Conservation (phyloP, 1,140 invertebrate species). For the Leptinotarsa undecemlineata region DNA sequence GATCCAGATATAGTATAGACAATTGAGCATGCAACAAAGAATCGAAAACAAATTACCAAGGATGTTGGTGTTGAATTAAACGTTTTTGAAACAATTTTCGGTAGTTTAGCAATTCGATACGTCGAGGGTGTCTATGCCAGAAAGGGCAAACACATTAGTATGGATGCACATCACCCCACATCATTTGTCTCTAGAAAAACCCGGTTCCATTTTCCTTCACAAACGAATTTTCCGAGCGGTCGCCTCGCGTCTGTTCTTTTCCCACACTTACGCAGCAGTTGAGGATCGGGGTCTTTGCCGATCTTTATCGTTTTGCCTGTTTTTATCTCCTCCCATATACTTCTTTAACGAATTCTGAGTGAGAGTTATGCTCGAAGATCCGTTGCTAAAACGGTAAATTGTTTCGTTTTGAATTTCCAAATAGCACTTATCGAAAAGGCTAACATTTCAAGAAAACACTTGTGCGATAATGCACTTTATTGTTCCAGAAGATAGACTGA, state of each 20-base stretch:
- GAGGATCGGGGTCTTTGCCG: slow-evolving; percentile 36
- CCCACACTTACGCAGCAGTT: slow-evolving; percentile 41
- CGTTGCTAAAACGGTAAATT: not conserved
- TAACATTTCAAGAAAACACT: no score
- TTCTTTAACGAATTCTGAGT: slow-evolving; percentile 36
- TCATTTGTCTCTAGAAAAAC: slow-evolving; percentile 56
- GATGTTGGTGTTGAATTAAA: slow-evolving; percentile 28
- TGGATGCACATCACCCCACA: slow-evolving; percentile 52
- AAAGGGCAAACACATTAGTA: slow-evolving; percentile 47
- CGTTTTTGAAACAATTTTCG: slow-evolving; percentile 31
- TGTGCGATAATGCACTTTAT: no score
- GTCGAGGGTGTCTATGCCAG: slow-evolving; percentile 18
- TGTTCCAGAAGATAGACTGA: no score
- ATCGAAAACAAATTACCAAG: slow-evolving; percentile 21
- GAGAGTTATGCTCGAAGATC: not conserved
- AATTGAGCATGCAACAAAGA: not conserved
- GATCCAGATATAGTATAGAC: no score
- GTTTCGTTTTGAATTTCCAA: not conserved
- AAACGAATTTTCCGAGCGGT: slow-evolving; percentile 55
- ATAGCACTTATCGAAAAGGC: no score
- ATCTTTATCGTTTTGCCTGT: slow-evolving; percentile 31
- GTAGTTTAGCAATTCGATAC: slow-evolving; percentile 31
- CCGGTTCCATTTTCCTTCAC: slow-evolving; percentile 54
- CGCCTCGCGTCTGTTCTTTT: slow-evolving; percentile 44
- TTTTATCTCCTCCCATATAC: slow-evolving; percentile 40